Base-by-base conservation (phyloP, 2,888 invertebrate genomes). In the Drosophila differens region DNA sequence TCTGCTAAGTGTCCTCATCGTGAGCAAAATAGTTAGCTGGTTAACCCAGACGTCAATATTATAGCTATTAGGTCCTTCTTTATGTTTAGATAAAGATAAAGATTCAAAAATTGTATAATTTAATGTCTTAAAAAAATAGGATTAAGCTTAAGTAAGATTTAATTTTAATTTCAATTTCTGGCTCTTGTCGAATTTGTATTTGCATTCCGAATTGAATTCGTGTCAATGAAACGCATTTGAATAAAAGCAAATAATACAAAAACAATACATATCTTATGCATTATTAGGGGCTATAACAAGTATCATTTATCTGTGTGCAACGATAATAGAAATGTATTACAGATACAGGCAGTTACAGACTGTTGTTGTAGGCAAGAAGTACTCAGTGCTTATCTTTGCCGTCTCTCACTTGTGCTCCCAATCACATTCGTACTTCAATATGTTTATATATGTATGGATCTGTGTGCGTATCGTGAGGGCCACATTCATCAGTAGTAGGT, bases 401-500 rank as follows among this genome's bases (percentile, higher is more conserved):
- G 9, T 39, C 19, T 39, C 39, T 39, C 39, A 39, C 39, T 39
- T 22, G 12, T 44, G 44, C 44, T 44, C 44, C 44, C 22, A 44
- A 22, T 44, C 12, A 22, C 22, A 22, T 5, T 22, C 12, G 44
- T 19, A 37, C 35, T 35, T 35, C 33, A 35, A 35, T 35, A 35
- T 1, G 12, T 12, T 12, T 37, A 37, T 0, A 35, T 35, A 4
- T 35, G 35, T 41, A 2, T 41, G 10, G 4, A 4, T 4, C 10
- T 41, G 41, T 41, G 41, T 41, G 39, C n/a, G 10, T 37, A 16
- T 4, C 1, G 35, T 47, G 73, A 52, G 74, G 73, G 74, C 74
- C 74, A 67, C 68, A 61, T 47, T 44, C 37, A 74, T 57, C 72
- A 47, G 25, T 9, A 74, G 47, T 74, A 67, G 67, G 68, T 74